Percentiles rank a stretch among this genome's conserved stretches.
These are phyloP conservation scores for Torymus texanus DNA, from an alignment of 2,888 invertebrate species.

Conservation along the genomic window DNA sequence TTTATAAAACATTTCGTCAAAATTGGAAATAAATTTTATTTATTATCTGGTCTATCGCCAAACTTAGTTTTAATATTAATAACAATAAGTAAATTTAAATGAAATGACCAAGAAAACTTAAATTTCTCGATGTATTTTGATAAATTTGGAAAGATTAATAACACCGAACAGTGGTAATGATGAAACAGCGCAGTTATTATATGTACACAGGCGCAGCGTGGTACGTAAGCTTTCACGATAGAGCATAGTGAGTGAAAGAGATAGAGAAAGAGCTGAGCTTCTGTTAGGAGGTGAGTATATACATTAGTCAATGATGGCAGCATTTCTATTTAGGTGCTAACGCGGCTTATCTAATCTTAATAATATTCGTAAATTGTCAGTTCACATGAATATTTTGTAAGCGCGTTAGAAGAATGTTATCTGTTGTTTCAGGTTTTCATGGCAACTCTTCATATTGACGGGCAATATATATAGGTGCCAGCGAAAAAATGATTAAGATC, in stretches of 20 bases:
- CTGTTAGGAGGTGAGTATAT: constrained; percentile 40
- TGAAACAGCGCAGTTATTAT: constrained; percentile 30
- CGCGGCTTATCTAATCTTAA: constrained; percentile 31
- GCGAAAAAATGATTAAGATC: too few species aligned
- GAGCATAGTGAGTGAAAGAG: background rate
- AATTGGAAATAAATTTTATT: too few species aligned
- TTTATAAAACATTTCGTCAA: too few species aligned
- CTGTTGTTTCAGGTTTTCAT: too few species aligned
- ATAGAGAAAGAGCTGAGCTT: constrained; percentile 28
- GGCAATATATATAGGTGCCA: too few species aligned
- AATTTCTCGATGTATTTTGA: constrained; percentile 3
- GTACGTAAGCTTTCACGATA: constrained; percentile 12
- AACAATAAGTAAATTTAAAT: too few species aligned
- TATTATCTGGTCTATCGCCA: too few species aligned
- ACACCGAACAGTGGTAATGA: constrained; percentile 29
- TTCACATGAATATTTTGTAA: background rate
- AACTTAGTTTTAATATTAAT: too few species aligned
- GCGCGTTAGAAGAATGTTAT: background rate
- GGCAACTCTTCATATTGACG: too few species aligned
- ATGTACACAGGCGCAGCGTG: constrained; percentile 31
- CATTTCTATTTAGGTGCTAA: constrained; percentile 59
- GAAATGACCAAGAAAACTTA: constrained; percentile 30
- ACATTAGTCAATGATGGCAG: constrained; percentile 60
- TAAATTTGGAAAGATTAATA: constrained; percentile 5
- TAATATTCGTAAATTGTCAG: constrained; percentile 10